Evolutionary conservation across 2,113 vertebrate species (phyloP), one percentile per base, ranked within the genome.

Genomic region (Tylochromis polylepis): DNA sequence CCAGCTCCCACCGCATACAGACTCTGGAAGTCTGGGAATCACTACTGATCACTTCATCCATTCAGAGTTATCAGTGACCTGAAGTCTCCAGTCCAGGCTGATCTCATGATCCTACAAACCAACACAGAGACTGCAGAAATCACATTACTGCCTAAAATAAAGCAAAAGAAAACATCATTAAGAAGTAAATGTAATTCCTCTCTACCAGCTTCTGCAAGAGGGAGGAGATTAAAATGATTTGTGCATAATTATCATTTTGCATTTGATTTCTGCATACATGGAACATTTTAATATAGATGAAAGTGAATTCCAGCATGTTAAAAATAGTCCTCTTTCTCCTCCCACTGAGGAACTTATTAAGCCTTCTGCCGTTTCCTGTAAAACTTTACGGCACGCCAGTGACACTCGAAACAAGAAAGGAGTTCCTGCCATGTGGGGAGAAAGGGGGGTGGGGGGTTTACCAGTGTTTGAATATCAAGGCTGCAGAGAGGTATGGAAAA

Each of bases 11-110:
- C 34, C 20, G n/a, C 62, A 38, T 14, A 67, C 20, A 2, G 62
- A 67, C 36, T 38, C 20, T 46, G 38, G 41, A 46, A 43, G 22
- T 43, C 38, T 70, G 62, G 59, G 59, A 36, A 20, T 62, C 59
- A 36, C 41, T 8, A 11, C 38, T 18, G 67, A 46, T 72, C n/a
- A 16, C 36, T 6, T 24, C n/a, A 1, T 4, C 38, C 38, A 72
- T 46, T 46, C 38, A 29, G 11, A 70, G n/a, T 43, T 3, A 43
- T 24, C 12, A 5, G 36, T 70, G 3, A 43, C 36, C 65, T 43
- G n/a, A 70, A 43, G 38, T 8, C 0, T n/a, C 0, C 5, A 18
- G 43, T 72, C 15, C 22, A 46, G 8, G 18, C 14, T 15, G 0
- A 67, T 22, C 62, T 41, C 60, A 65, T 8, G 62, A 36, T 20